Percentiles rank a stretch among this genome's conserved stretches.
These are phyloP conservation scores for Onchidella celtica DNA, from an alignment of 2,888 invertebrate species.

Conservation along the genomic window DNA sequence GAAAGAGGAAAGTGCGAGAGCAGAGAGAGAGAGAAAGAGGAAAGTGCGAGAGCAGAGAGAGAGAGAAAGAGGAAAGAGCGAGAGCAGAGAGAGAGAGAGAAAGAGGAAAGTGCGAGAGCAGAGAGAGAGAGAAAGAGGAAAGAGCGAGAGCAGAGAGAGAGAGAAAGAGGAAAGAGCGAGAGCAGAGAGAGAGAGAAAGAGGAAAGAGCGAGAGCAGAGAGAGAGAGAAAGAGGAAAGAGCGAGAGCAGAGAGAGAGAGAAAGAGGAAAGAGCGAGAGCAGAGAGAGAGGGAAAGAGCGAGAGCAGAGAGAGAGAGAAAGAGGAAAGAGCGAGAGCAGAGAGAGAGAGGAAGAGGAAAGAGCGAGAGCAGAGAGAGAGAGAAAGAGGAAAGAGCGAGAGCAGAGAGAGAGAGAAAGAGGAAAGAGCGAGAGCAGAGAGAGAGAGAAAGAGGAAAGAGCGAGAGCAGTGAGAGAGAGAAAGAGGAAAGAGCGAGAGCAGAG, in stretches of 20 bases:
- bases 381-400: too few relatives aligned
- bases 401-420: background rate
- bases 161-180: too few relatives aligned
- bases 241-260: background rate
- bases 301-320: conserved; percentile 4
- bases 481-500: too few relatives aligned
- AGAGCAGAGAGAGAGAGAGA: too few relatives aligned
- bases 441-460: background rate
- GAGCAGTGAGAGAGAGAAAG: background rate
- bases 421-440: too few relatives aligned
- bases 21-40: too few relatives aligned
- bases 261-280: background rate
- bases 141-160: too few relatives aligned
- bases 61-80: too few relatives aligned
- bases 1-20: too few relatives aligned
- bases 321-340: background rate
- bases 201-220: background rate
- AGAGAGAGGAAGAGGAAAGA: background rate
- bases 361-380: conserved; percentile 4
- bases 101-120: too few relatives aligned
- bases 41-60: too few relatives aligned
- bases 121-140: too few relatives aligned
- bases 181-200: background rate
- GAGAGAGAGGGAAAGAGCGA: background rate
- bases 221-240: background rate